Base-by-base conservation (phyloP, 2,113 vertebrate genomes). In the Catharus minimus region DNA sequence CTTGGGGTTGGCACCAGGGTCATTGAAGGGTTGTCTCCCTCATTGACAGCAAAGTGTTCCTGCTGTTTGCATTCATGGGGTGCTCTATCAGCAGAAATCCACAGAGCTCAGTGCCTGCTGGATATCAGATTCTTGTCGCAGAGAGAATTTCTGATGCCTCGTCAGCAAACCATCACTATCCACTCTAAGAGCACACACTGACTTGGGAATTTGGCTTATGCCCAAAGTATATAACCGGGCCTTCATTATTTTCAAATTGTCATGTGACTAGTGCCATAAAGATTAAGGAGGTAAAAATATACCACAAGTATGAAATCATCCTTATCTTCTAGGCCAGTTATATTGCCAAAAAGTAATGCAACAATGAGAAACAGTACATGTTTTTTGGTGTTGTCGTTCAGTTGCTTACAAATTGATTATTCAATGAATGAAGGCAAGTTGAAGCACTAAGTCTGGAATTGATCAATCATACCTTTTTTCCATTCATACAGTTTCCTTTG, bases 21-120 rank as follows among this genome's bases (percentile, higher is more conserved):
- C 47, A 36, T 5, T 43, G 65, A 22, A 77, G 19, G 7, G 17
- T 33, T 30, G 5, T 24, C 3, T 4, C 7, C 3, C 3, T 46
- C 2, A 0, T 4, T 47, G 53, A 7, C 27, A 64, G 9, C 23
- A 53, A 73, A 15, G 0, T 14, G 8, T 15, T 88, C 36, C 65
- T 73, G 28, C 22, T 71, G 11, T 65, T 89, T 72, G 19, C 7
- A 9, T 57, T 61, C 39, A 36, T 1, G 2, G 11, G 4, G 3
- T 3, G 75, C 9, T 39, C 14, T 53, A 62, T 16, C 6, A 1
- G 1, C 30, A 65, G 79, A 82, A 90, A 62, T 57, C 3, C 47
- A 53, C 21, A 62, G 19, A 67, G 15, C 5, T 55, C 57, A 23
- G 12, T 75, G 52, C 23, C 20, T 50, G 13, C 27, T 69, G 36